Percentiles rank a stretch among this genome's conserved stretches.
Evolutionary conservation across 1,140 invertebrate genomes (phyloP).

Genomic region (Conus betulinus): DNA sequence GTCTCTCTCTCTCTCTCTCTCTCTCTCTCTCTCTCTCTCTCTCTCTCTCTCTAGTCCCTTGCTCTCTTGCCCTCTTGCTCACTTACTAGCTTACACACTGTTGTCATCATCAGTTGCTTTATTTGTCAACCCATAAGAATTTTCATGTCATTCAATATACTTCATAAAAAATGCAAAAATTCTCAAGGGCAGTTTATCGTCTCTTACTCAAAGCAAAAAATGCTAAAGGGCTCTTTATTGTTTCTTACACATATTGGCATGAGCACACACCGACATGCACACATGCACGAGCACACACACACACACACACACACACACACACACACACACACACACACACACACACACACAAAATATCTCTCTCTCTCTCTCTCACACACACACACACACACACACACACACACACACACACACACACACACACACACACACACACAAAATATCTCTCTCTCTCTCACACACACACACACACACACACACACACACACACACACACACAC

Average conservation of each 20-base stretch:
- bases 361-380: not conserved
- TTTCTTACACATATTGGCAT: not conserved
- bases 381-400: not conserved
- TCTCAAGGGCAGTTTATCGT: not conserved
- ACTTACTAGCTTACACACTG: not conserved
- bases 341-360: not conserved
- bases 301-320: not conserved
- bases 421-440: not conserved
- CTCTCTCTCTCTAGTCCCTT: not conserved
- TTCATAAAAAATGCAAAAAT: not conserved
- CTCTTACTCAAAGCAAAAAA: not conserved
- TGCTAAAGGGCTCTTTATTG: not conserved
- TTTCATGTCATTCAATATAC: not conserved
- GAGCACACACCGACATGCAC: not conserved
- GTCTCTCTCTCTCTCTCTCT: not conserved
- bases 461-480: too few relatives aligned
- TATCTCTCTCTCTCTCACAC: not conserved
- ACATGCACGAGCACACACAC: not conserved
- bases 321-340: not conserved
- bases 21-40: not conserved
- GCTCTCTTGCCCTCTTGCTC: not conserved
- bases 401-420: not conserved
- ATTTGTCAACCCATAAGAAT: not conserved
- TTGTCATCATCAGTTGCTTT: not conserved
- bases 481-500: too few relatives aligned